Evolutionary conservation across 2,888 invertebrate species (phyloP).

Genomic region (Rapana venosa): DNA sequence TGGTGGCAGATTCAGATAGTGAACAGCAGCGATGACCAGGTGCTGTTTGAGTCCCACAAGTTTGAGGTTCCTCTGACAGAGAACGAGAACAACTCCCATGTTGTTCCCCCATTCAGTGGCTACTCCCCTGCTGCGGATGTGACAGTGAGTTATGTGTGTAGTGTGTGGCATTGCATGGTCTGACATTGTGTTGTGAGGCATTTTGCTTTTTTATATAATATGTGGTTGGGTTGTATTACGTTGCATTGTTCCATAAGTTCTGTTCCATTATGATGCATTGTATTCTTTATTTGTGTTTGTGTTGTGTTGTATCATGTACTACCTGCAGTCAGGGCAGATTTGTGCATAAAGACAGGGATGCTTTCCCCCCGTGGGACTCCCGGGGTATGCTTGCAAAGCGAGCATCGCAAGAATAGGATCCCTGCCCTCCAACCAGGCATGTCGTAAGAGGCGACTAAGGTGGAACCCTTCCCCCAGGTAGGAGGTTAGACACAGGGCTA

Average conservation of each 20-base stretch:
- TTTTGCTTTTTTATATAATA: not conserved
- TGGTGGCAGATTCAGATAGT: conserved; percentile 43
- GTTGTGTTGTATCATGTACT: too few relatives aligned
- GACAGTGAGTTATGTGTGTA: conserved; percentile 47
- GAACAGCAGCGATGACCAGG: conserved; percentile 36
- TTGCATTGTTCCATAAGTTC: not conserved
- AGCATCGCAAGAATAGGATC: too few relatives aligned
- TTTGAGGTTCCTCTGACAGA: conserved; percentile 55
- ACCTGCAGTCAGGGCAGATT: too few relatives aligned
- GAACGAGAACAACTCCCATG: conserved; percentile 56
- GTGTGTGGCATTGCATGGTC: not conserved
- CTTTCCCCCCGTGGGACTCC: too few relatives aligned
- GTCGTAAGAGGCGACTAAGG: too few relatives aligned
- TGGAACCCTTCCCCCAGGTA: too few relatives aligned
- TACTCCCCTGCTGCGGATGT: conserved; percentile 61
- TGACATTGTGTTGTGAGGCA: not conserved
- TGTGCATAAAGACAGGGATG: too few relatives aligned
- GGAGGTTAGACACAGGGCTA: too few relatives aligned
- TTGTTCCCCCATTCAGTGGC: conserved; percentile 61
- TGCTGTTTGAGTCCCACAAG: conserved; percentile 48
- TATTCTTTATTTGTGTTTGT: not conserved
- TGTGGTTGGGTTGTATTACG: too few relatives aligned
- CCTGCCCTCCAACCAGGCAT: too few relatives aligned
- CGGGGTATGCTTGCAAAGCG: too few relatives aligned
- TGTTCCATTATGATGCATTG: not conserved